These are phyloP conservation scores for Catalaphyllia jardinei DNA, from an alignment of 64 coral and sea anemone genomes.

Conservation along the genomic window DNA sequence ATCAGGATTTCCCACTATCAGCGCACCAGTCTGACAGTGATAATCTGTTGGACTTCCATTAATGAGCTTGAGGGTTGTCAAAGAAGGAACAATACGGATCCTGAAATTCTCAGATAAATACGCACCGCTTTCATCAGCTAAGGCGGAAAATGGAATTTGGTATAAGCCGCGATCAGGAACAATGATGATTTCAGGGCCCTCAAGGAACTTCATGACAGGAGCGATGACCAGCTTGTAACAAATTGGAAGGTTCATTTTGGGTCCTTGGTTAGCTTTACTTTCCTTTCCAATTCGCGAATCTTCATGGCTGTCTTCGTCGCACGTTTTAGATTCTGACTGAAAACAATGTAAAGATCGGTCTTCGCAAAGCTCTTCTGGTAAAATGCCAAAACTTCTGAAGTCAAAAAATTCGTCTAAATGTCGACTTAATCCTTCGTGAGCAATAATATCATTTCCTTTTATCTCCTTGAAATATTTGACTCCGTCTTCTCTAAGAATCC, in stretches of 20 bases:
- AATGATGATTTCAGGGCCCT: background rate
- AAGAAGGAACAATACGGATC: background rate
- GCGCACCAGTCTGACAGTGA: background rate
- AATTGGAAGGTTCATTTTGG: background rate
- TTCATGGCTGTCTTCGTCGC: background rate
- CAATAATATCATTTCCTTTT: background rate
- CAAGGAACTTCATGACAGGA: background rate
- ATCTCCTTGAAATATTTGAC: background rate
- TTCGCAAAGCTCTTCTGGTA: background rate
- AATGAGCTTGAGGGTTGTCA: background rate
- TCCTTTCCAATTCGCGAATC: background rate
- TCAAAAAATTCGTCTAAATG: background rate
- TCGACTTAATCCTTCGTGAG: background rate
- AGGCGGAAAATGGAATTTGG: background rate
- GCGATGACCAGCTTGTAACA: background rate
- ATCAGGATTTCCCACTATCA: background rate
- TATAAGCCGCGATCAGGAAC: background rate
- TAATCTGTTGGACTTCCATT: background rate
- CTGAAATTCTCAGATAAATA: background rate
- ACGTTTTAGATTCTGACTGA: background rate
- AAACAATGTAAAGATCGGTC: background rate
- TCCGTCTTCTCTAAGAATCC: background rate
- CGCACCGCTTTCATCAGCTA: background rate
- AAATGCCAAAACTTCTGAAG: background rate
- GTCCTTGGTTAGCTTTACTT: background rate